Conservation (phyloP, 2,797 vertebrate genomes). For the Siniperca obscura region DNA sequence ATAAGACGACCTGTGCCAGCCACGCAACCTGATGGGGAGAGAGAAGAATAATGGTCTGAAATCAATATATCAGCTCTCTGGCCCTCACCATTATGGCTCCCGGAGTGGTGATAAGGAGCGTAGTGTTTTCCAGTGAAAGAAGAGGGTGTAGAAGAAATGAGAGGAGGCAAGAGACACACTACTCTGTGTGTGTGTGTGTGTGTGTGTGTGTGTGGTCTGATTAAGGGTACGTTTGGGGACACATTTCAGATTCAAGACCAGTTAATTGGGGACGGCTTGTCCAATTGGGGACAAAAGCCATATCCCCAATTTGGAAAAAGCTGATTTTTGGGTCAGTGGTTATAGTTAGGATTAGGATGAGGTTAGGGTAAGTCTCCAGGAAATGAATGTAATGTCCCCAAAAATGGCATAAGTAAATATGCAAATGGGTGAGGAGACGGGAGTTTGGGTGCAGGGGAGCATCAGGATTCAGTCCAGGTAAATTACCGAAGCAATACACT, state of each 20-base stretch:
- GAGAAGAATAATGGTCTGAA: conserved; percentile 19
- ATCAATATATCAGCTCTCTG: conserved; percentile 58
- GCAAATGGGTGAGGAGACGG: background rate
- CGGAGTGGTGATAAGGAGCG: conserved; percentile 48
- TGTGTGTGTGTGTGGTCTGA: no score
- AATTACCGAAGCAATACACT: background rate
- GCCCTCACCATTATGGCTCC: conserved; percentile 48
- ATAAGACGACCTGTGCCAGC: conserved; percentile 30
- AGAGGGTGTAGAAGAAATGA: conserved; percentile 6
- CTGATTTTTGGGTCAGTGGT: no score
- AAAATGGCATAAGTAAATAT: background rate
- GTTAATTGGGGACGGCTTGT: no score
- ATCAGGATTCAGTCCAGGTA: background rate
- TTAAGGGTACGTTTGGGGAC: no score
- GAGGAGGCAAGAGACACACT: background rate
- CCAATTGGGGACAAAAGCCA: no score
- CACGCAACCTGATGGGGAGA: conserved; percentile 20
- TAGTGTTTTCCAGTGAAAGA: conserved; percentile 37
- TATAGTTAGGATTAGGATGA: no score
- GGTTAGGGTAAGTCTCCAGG: no score
- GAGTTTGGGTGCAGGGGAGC: background rate
- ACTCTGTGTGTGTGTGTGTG: background rate
- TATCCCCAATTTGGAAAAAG: no score
- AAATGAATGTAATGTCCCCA: no score
- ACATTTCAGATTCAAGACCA: no score